phyloP scores from a whole-genome alignment of 1,140 invertebrate species.

The Riptortus pedestris region DNA sequence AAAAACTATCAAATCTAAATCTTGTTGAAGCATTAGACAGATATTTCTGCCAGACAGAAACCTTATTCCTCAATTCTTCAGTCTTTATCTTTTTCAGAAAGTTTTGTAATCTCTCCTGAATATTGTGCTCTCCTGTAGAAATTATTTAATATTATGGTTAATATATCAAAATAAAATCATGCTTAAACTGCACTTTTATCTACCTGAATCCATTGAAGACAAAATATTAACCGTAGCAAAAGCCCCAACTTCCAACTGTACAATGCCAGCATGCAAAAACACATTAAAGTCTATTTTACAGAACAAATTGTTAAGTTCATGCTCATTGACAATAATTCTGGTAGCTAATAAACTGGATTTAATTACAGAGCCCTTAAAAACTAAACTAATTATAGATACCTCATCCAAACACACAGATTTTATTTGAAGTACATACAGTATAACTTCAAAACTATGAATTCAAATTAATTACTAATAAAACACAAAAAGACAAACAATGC shows the following conservation, averaged over 20 bases:
- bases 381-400: background rate
- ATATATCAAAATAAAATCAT: background rate
- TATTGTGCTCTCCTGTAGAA: conserved; percentile 11
- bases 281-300: background rate
- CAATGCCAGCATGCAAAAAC: conserved; percentile 1
- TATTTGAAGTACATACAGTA: background rate
- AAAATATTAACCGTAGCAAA: conserved; percentile 13
- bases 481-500: no score
- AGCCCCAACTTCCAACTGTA: conserved; percentile 12
- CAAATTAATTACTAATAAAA: no score
- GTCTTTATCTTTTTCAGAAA: conserved; percentile 21
- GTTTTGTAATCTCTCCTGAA: conserved; percentile 19
- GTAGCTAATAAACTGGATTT: background rate
- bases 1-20: conserved; percentile 17
- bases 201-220: conserved; percentile 22
- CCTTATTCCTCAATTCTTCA: conserved; percentile 17
- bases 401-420: background rate
- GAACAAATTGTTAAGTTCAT: background rate
- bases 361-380: no score
- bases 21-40: conserved; percentile 18
- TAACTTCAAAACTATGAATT: no score
- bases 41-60: conserved; percentile 22
- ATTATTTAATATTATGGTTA: background rate
- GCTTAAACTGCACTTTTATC: background rate
- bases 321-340: background rate